Percentiles rank a stretch among this genome's conserved stretches.
These are phyloP conservation scores for Mus pahari DNA, from an alignment of 2,113 vertebrate genomes.

Conservation along the genomic window DNA sequence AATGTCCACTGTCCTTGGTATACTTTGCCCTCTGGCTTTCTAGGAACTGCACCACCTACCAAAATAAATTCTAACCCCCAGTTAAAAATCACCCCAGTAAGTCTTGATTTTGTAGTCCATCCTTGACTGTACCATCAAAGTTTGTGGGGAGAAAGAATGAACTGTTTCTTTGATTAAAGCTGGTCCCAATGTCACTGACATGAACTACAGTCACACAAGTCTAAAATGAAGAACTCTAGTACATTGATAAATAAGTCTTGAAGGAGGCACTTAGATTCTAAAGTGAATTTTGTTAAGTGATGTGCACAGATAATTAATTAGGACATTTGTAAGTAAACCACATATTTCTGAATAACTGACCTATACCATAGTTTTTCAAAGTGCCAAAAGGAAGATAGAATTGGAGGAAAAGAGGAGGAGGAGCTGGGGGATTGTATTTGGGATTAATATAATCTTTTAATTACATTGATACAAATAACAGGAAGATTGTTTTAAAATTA, in stretches of 20 bases:
- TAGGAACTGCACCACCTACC: not conserved
- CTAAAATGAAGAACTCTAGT: not conserved
- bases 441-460: slow-evolving; percentile 11
- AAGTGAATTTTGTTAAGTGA: not conserved
- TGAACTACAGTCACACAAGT: not conserved
- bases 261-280: slow-evolving; percentile 21
- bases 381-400: not conserved
- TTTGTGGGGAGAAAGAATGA: not conserved
- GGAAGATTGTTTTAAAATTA: not conserved
- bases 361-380: not conserved
- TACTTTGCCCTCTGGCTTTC: slow-evolving; percentile 33
- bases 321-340: not conserved
- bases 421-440: not conserved
- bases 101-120: not conserved
- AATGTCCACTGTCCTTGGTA: not conserved
- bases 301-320: not conserved
- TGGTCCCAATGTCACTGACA: not conserved
- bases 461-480: not conserved
- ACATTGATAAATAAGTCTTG: not conserved
- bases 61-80: slow-evolving; percentile 29
- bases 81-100: slow-evolving; percentile 26
- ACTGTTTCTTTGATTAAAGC: not conserved
- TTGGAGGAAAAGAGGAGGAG: not conserved
- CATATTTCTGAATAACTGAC: not conserved
- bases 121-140: not conserved